Evolutionary conservation across 37 sponge, comb jelly and placozoan species (phyloP), one percentile per base, ranked within the genome.

Genomic region (Ianthella basta): DNA sequence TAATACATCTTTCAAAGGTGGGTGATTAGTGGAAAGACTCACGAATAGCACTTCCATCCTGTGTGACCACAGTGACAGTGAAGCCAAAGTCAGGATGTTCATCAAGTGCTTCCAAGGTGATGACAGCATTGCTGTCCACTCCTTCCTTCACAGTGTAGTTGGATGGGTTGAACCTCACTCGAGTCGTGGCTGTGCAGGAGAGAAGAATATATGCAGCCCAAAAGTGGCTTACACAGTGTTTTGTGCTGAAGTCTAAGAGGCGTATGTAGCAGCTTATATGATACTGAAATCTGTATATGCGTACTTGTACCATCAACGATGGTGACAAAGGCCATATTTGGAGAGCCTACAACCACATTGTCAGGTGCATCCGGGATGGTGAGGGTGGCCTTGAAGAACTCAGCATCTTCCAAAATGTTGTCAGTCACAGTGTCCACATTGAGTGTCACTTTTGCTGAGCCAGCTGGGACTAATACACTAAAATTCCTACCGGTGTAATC

Each of bases 91-190:
- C n/a, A 1, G 25, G 25, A 12, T 40, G 78, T 16, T 40, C 25
- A 40, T 24, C 24, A 39, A 50, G 37, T 15, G 78, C 53, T 24
- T 75, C 54, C 21, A 75, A 44, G 21, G 2, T 2, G 20, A 75
- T 75, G 54, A 50, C 54, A 50, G 78, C 78, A 41, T 53, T 53
- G 44, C n/a, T 20, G 40, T 75, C 54, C 44, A 40, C 78, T 53
- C 78, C 78, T 41, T 75, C 78, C 53, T 75, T 75, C 16, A 75
- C 78, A 82, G 56, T n/a, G 65, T 89, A 89, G 35, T 56, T 37
- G 15, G 79, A 59, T 30, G 82, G 86, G 15, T 85, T 82, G 81
- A 89, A 89, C 32, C 32, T 32, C 0, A 86, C 81, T 32, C 13
- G 33, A 23, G 40, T 29, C 13, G 32, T 40, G 37, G 20, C 73